Conservation (phyloP, 2,888 invertebrate species). For the Metellina segmentata region DNA sequence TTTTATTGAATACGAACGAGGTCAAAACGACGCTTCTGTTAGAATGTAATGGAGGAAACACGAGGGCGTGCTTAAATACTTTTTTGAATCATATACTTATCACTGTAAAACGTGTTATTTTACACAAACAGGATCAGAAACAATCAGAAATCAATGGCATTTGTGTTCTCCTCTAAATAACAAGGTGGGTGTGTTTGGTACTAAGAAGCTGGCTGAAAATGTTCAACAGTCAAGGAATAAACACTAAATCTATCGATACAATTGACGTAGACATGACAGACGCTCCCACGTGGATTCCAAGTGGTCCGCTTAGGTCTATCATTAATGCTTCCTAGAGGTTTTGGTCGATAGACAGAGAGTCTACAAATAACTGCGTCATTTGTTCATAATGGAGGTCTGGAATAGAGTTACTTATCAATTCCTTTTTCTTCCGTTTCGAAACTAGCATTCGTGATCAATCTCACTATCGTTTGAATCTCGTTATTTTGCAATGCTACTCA, state of each 20-base stretch:
- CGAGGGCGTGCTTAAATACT: slow-evolving; percentile 1
- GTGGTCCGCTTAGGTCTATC: slow-evolving; percentile 5
- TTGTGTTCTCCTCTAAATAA: slow-evolving; percentile 41
- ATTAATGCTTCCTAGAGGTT: slow-evolving; percentile 21
- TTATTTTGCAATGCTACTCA: background rate
- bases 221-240: slow-evolving; percentile 27
- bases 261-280: slow-evolving; percentile 44
- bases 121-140: slow-evolving; percentile 33
- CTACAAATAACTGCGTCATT: slow-evolving; percentile 48
- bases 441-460: background rate
- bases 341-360: slow-evolving; percentile 35
- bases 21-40: background rate
- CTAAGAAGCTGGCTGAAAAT: slow-evolving; percentile 21
- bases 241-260: slow-evolving; percentile 36
- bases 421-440: slow-evolving; percentile 5
- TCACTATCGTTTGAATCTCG: background rate
- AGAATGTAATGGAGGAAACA: background rate
- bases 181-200: slow-evolving; percentile 12
- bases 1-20: background rate
- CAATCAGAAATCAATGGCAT: slow-evolving; percentile 57
- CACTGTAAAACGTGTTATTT: slow-evolving; percentile 19
- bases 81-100: slow-evolving; percentile 13
- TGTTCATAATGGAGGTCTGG: slow-evolving; percentile 38
- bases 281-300: slow-evolving; percentile 32
- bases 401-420: slow-evolving; percentile 36